Evolutionary conservation across 2,888 invertebrate species (phyloP), one percentile per base, ranked within the genome.

Genomic region (Mystacides longicornis): DNA sequence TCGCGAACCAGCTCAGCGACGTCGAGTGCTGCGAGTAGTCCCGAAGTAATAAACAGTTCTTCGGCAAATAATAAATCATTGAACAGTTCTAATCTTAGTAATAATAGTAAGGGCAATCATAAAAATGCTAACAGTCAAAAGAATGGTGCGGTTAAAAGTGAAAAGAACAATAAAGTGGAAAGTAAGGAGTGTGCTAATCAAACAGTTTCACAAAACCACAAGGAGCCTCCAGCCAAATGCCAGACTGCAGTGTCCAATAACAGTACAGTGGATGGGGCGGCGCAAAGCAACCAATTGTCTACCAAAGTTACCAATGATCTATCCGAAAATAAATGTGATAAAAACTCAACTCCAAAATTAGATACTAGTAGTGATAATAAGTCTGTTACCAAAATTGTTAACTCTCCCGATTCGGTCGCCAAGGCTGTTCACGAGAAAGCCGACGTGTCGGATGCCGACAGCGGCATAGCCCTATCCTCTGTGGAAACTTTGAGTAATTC

Each of bases 11-110:
- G 31, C 31, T 53, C 56, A 20, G 18, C 50, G 20, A 50, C 33
- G 46, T 50, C 56, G n/a, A 52, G 52, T 19, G 31, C 50, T 21
- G 43, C 45, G 23, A 50, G 56, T 18, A 56, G 56, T 37, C 21
- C 56, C 1, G 56, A 56, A 42, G 33, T 43, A 45, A 49, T 27
- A 5, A 46, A 19, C 16, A 37, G 37, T 37, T 37, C 37, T 16
- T 4, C 37, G 16, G n/a, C 37, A 37, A 37, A 37, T 16, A 37
- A 3, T n/a, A 37, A n/a, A 16, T 14, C 37, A 4, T n/a, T n/a
- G 14, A 37, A 14, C 14, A 37, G 7, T 14, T 4, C 4, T 37
- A 3, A 37, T 37, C 3, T 37, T 37, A 37, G 31, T 20, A 45
- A 27, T 18, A 52, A 19, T 51, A 51, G 16, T 52, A 52, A 52